Conservation (phyloP, 2,113 vertebrate genomes). For the Mungos mungo region DNA sequence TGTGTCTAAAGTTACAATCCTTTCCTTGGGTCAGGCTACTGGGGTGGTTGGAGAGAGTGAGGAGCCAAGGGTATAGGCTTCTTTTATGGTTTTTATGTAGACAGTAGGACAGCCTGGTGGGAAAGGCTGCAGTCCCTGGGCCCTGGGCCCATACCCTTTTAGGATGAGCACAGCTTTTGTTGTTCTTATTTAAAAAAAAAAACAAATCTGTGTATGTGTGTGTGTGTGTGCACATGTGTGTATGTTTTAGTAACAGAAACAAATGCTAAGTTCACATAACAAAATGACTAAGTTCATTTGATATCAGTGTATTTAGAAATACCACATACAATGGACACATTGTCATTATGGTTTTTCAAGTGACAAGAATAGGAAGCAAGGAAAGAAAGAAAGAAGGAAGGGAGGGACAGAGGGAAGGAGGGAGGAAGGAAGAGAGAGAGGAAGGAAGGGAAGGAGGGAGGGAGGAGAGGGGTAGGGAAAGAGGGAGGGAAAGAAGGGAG, state of each 20-base stretch:
- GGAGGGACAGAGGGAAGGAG: accelerated
- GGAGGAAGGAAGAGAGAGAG: accelerated
- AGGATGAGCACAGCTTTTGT: not conserved
- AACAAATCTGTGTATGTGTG: not conserved
- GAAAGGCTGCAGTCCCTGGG: no score
- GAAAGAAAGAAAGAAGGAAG: not conserved
- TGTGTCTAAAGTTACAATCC: not conserved
- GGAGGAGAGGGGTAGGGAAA: not conserved
- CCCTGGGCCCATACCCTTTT: not conserved
- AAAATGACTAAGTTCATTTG: slow-evolving; percentile 3
- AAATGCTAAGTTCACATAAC: not conserved
- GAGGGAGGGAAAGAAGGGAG: not conserved
- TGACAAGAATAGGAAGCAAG: not conserved
- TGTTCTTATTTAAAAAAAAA: not conserved
- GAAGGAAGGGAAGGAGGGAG: no score
- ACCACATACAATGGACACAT: not conserved
- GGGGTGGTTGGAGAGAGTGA: no score
- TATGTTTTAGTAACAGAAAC: not conserved
- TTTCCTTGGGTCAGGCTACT: not conserved
- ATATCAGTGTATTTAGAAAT: not conserved
- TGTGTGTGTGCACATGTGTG: not conserved
- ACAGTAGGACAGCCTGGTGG: accelerated
- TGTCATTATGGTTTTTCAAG: not conserved
- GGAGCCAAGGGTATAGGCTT: not conserved
- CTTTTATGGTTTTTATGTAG: not conserved